Percentiles rank a stretch among this genome's conserved stretches.
These are phyloP conservation scores for Actenoides lindsayi DNA, from an alignment of 2,113 vertebrate genomes.

Conservation along the genomic window DNA sequence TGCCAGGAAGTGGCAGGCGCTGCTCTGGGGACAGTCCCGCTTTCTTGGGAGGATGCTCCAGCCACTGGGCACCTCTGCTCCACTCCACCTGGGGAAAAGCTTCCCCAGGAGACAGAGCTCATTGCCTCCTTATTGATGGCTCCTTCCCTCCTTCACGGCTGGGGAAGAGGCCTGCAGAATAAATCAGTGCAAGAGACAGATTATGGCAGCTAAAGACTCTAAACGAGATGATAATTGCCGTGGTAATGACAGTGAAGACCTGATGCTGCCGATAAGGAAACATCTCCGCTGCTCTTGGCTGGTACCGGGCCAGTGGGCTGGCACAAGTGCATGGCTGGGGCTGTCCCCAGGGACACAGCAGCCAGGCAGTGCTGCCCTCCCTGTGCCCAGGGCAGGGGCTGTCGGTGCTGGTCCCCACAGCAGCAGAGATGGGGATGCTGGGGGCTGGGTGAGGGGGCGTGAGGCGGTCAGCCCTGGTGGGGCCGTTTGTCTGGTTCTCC, in stretches of 20 bases:
- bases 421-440: neutral
- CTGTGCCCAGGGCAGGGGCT: neutral
- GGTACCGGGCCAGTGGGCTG: neutral
- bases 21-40: neutral
- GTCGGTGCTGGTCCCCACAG: neutral
- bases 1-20: rapidly evolving
- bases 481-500: constrained; percentile 17
- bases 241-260: constrained; percentile 65
- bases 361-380: neutral
- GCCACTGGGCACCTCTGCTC: neutral
- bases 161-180: constrained; percentile 44
- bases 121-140: constrained; percentile 41
- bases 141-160: constrained; percentile 11
- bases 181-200: constrained; percentile 68
- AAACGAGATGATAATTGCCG: constrained; percentile 71
- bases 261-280: constrained; percentile 58
- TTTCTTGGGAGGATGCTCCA: rapidly evolving
- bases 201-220: constrained; percentile 73
- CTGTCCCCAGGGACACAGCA: neutral
- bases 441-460: neutral
- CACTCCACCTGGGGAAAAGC: rapidly evolving
- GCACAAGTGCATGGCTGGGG: neutral
- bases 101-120: neutral
- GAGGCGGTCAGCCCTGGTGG: neutral
- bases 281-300: neutral